phyloP scores from a whole-genome alignment of 2,113 vertebrate species.

The Lathamus discolor region DNA sequence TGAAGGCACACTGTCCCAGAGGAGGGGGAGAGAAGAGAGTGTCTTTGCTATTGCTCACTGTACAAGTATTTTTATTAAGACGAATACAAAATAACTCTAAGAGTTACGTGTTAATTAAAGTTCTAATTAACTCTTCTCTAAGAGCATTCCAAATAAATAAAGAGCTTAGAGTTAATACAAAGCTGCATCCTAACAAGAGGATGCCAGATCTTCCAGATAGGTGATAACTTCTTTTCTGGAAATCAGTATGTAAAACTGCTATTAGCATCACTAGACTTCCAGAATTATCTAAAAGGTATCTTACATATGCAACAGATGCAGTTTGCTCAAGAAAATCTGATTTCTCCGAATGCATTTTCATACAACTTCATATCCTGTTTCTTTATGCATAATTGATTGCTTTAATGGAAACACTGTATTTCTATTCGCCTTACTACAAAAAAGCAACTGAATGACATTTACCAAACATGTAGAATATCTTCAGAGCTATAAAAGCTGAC shows the following conservation, averaged over 20 bases:
- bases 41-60: slow-evolving; percentile 52
- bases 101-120: slow-evolving; percentile 46
- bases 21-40: background rate
- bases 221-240: background rate
- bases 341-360: slow-evolving; percentile 57
- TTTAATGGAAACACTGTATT: slow-evolving; percentile 70
- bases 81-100: slow-evolving; percentile 34
- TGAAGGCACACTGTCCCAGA: slow-evolving; percentile 19
- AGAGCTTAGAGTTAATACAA: background rate
- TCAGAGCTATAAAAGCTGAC: slow-evolving; percentile 49
- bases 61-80: slow-evolving; percentile 60
- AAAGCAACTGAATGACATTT: slow-evolving; percentile 47
- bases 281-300: slow-evolving; percentile 3
- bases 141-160: background rate
- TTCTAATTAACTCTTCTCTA: slow-evolving; percentile 44
- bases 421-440: slow-evolving; percentile 49
- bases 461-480: slow-evolving; percentile 17
- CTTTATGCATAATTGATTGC: slow-evolving; percentile 44
- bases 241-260: background rate
- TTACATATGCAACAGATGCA: background rate
- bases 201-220: background rate
- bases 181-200: background rate
- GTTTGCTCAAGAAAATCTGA: slow-evolving; percentile 26
- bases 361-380: slow-evolving; percentile 9
- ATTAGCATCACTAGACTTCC: background rate